A percentile compares a stretch with the other conserved stretches of the same genome.
Evolutionary conservation across 2,797 vertebrate genomes (phyloP).

Genomic region (Myripristis murdjan): DNA sequence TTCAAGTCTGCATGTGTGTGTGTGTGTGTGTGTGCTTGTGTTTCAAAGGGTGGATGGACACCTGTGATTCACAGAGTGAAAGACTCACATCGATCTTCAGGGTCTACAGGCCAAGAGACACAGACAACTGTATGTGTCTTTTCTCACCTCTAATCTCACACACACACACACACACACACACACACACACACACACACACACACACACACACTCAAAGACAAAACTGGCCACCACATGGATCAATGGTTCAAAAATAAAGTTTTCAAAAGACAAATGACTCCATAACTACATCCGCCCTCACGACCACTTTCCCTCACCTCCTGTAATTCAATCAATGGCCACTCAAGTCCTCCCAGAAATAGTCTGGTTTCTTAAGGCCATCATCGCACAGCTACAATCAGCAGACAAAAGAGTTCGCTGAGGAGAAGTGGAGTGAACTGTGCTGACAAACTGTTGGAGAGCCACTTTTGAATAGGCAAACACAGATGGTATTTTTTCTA

Average conservation of each 20-base stretch:
- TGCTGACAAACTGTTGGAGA: neutral
- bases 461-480: neutral
- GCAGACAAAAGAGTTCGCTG: conserved; percentile 32
- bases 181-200: conserved; percentile 1
- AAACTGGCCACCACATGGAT: conserved; percentile 33
- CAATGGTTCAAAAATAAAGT: conserved; percentile 23
- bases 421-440: conserved; percentile 6
- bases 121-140: conserved; percentile 41
- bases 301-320: conserved; percentile 31
- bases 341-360: conserved; percentile 28
- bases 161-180: neutral
- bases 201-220: neutral
- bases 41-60: conserved; percentile 47
- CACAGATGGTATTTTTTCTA: neutral
- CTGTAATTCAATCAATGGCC: conserved; percentile 48
- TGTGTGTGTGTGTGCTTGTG: conserved; percentile 4
- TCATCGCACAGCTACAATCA: conserved; percentile 33
- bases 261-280: conserved; percentile 46
- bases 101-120: conserved; percentile 42
- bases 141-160: conserved; percentile 22
- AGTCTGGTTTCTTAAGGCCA: conserved; percentile 14
- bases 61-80: conserved; percentile 63
- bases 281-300: conserved; percentile 9
- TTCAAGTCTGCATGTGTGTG: no score
- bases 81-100: conserved; percentile 61